Conservation (phyloP, 1,140 invertebrate genomes). For the Drosophila pruinosa region DNA sequence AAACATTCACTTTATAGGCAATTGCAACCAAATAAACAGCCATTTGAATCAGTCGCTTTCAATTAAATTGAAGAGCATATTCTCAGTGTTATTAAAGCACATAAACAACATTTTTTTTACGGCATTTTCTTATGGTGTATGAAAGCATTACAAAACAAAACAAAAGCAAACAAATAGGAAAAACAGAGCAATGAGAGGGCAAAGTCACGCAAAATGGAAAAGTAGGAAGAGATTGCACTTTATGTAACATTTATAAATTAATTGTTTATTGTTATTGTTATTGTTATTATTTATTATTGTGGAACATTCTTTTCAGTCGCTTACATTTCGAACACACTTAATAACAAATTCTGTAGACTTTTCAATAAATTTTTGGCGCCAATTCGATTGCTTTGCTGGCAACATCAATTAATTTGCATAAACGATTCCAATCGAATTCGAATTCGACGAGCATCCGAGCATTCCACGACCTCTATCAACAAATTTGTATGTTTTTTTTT, state of each 20-base stretch:
- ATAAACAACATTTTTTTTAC: constrained; percentile 8
- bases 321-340: constrained; percentile 15
- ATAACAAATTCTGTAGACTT: constrained; percentile 3
- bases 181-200: constrained; percentile 21
- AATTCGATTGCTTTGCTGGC: constrained; percentile 10
- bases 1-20: neutral
- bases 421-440: constrained; percentile 21
- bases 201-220: constrained; percentile 46
- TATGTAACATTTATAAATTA: constrained; percentile 11
- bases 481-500: neutral
- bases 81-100: constrained; percentile 30
- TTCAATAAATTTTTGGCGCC: constrained; percentile 21
- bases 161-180: constrained; percentile 1
- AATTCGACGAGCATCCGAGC: neutral
- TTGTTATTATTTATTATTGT: neutral
- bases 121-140: constrained; percentile 10
- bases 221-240: constrained; percentile 47
- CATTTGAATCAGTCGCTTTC: constrained; percentile 4
- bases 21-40: neutral
- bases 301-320: neutral
- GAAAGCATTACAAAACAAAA: constrained; percentile 1
- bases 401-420: constrained; percentile 38
- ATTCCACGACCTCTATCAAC: constrained; percentile 51
- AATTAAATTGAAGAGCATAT: constrained; percentile 15
- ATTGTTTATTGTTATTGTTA: neutral